Base-by-base conservation (phyloP, 2,888 invertebrate species). In the Myopa tessellatipennis region DNA sequence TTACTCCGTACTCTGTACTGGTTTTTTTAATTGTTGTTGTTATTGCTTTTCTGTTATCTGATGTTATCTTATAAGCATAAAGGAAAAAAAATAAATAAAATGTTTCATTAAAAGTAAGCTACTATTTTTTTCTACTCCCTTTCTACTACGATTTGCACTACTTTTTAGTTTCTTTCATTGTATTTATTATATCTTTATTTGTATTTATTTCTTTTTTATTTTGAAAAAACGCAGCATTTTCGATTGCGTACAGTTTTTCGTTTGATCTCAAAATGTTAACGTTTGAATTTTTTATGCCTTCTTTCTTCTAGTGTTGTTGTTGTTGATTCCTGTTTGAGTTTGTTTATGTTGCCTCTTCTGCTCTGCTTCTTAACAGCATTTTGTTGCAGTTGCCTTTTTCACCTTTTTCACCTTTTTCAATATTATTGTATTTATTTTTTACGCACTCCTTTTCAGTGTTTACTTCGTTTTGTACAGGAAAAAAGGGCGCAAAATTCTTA, bases 401-500 rank as follows among this genome's bases (percentile, higher is more conserved):
- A n/a, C n/a, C 34, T 67, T 36, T 40, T 1, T 8, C 3, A 38
- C 16, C 40, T n/a, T 38, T 40, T 70, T 36, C 0, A 14, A 8
- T 52, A 6, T 55, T 70, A 8, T 58, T 45, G 45, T 8, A 45
- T 70, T 18, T 36, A 55, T 70, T 50, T 55, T 52, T 36, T 36
- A 16, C 52, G 8, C 55, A 55, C 14, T 34, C 36, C 70, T 16
- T n/a, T 70, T 52, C 34, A 34, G 12, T 70, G 70, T 70, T 70
- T 70, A 70, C 58, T 70, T 70, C 70, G 70, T 70, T 70, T 16
- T 34, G 8, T 6, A 8, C 18, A 70, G 70, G 1, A 7, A 55
- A 58, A 67, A 55, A 70, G 34, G 52, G 52, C 52, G 58, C 70
- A 36, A 70, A 70, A 70, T 70, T 52, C 8, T 70, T 52, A 55